Percentiles rank a stretch among this genome's conserved stretches.
These are phyloP conservation scores for Drosophila biarmipes DNA, from an alignment of 1,140 invertebrate species.

Conservation along the genomic window DNA sequence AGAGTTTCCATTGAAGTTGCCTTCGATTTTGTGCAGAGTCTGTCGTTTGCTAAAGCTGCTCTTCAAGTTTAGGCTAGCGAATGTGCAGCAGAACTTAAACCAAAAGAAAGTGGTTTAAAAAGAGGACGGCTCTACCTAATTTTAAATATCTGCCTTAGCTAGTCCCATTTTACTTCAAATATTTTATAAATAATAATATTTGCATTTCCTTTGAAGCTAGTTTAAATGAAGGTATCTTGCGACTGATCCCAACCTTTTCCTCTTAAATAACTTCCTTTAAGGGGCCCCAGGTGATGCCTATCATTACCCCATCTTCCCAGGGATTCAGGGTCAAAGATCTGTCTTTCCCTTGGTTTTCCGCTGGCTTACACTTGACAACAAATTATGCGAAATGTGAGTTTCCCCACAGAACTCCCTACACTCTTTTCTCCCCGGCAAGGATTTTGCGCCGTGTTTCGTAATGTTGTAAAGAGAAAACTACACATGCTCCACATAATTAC, in stretches of 20 bases:
- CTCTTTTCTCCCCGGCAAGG: background rate
- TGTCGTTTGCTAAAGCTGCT: conserved; percentile 9
- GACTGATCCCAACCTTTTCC: background rate
- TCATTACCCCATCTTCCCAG: background rate
- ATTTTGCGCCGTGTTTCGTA: conserved; percentile 42
- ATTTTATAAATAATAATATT: background rate
- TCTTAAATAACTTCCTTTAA: background rate
- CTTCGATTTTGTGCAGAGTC: conserved; percentile 29
- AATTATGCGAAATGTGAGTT: conserved; percentile 6
- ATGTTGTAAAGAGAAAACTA: conserved; percentile 72
- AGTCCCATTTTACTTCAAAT: too few relatives aligned
- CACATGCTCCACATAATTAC: conserved; percentile 45
- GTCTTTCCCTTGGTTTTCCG: background rate
- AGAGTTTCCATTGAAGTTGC: conserved; percentile 22
- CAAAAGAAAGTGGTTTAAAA: background rate
- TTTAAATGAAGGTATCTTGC: background rate
- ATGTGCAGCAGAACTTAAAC: background rate
- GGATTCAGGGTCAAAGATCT: conserved; percentile 21
- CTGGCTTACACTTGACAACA: conserved; percentile 2
- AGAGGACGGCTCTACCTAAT: too few relatives aligned
- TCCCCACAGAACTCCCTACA: background rate
- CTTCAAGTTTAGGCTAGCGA: background rate
- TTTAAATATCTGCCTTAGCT: too few relatives aligned
- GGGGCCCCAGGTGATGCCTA: background rate
- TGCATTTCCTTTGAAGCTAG: background rate